These are phyloP conservation scores for Crotophaga sulcirostris DNA, from an alignment of 2,113 vertebrate species.

Conservation along the genomic window DNA sequence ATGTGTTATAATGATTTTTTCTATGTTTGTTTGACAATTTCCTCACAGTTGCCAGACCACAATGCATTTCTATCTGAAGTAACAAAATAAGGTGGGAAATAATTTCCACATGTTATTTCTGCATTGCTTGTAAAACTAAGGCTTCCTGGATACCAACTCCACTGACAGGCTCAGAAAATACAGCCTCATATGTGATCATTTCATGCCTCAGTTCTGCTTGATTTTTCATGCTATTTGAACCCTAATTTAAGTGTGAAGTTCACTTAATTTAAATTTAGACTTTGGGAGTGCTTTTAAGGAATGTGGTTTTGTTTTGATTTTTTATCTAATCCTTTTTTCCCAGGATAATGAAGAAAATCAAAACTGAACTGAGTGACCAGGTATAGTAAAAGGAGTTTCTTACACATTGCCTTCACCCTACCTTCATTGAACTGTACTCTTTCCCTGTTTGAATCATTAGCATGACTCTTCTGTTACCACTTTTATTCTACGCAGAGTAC, in stretches of 20 bases:
- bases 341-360: conserved; percentile 42
- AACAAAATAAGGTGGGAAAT: conserved; percentile 47
- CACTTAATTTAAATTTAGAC: conserved; percentile 50
- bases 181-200: conserved; percentile 45
- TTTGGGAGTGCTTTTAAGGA: conserved; percentile 18
- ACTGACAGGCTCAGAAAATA: conserved; percentile 13
- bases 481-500: conserved; percentile 16
- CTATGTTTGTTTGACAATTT: background rate
- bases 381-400: background rate
- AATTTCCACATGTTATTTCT: background rate
- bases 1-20: background rate
- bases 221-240: conserved; percentile 72
- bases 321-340: conserved; percentile 32
- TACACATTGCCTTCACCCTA: background rate
- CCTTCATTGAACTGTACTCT: conserved; percentile 33
- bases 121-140: background rate
- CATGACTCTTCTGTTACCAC: background rate
- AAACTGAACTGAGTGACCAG: conserved; percentile 15
- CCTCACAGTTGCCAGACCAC: background rate
- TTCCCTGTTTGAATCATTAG: conserved; percentile 12
- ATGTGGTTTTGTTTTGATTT: conserved; percentile 32
- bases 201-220: conserved; percentile 51
- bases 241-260: conserved; percentile 64
- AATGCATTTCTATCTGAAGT: background rate
- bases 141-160: conserved; percentile 20